These are phyloP conservation scores for Tupaia chinensis DNA, from an alignment of 2,113 vertebrate species.

Conservation along the genomic window DNA sequence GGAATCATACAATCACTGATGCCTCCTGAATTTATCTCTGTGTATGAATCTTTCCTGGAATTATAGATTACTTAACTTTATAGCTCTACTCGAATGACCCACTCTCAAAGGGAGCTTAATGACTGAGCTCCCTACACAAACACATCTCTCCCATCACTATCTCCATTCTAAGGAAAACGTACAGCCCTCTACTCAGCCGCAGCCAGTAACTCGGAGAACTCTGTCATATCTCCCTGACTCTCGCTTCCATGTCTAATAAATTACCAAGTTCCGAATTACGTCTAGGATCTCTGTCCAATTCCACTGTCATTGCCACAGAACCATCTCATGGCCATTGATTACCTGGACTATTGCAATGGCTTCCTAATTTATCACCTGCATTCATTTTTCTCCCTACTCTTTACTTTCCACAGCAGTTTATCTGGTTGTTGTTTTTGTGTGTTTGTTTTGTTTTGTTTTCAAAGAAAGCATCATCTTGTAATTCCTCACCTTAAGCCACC, in stretches of 20 bases:
- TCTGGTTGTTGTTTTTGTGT: not conserved
- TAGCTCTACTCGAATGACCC: not conserved
- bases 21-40: not conserved
- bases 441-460: not conserved
- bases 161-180: not conserved
- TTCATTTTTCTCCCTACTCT: not conserved
- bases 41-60: not conserved
- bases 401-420: not conserved
- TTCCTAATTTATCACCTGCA: not conserved
- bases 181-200: not conserved
- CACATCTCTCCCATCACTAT: not conserved
- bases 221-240: not conserved
- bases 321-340: not conserved
- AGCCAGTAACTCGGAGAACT: not conserved
- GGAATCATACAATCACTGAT: not conserved
- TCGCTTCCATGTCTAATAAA: slow-evolving; percentile 1
- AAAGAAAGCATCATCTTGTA: not conserved
- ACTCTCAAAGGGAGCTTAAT: not conserved
- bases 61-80: not conserved
- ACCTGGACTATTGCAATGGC: not conserved
- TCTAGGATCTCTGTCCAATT: not conserved
- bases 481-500: not conserved
- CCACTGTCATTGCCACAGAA: not conserved
- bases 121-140: not conserved
- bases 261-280: not conserved